These are phyloP conservation scores for Ommatoiulus sabulosus DNA, from an alignment of 2,888 invertebrate genomes.

Conservation along the genomic window DNA sequence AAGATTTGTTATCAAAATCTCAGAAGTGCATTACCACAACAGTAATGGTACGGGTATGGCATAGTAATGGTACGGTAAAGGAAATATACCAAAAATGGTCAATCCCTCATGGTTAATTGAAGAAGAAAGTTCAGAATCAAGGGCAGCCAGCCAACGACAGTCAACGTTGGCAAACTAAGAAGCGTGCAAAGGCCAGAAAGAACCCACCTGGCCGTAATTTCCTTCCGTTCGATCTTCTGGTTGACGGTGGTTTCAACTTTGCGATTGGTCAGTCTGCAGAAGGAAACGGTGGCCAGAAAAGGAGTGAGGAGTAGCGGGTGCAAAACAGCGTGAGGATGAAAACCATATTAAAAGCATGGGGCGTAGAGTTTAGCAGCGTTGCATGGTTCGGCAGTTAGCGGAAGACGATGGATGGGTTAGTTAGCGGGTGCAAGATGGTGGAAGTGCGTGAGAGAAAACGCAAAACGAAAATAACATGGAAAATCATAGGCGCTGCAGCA, in stretches of 20 bases:
- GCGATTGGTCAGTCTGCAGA: constrained; percentile 53
- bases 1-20: no score
- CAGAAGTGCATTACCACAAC: no score
- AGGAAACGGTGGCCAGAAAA: not conserved
- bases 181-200: constrained; percentile 37
- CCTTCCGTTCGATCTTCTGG: constrained; percentile 56
- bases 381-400: not conserved
- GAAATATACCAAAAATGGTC: no score
- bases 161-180: not conserved
- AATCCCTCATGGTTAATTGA: no score
- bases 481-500: not conserved
- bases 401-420: constrained; percentile 1
- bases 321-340: not conserved
- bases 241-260: constrained; percentile 55
- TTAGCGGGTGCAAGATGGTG: not conserved
- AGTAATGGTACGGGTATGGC: no score
- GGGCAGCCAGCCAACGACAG: not conserved
- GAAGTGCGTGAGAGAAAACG: constrained; percentile 13
- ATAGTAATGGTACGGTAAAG: no score
- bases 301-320: not conserved
- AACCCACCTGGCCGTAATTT: constrained; percentile 54
- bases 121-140: not conserved
- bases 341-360: constrained; percentile 13
- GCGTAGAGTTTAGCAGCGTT: not conserved
- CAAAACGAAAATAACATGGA: not conserved